phyloP scores from a whole-genome alignment of 2,113 vertebrate genomes.

The Acrocephalus arundinaceus region DNA sequence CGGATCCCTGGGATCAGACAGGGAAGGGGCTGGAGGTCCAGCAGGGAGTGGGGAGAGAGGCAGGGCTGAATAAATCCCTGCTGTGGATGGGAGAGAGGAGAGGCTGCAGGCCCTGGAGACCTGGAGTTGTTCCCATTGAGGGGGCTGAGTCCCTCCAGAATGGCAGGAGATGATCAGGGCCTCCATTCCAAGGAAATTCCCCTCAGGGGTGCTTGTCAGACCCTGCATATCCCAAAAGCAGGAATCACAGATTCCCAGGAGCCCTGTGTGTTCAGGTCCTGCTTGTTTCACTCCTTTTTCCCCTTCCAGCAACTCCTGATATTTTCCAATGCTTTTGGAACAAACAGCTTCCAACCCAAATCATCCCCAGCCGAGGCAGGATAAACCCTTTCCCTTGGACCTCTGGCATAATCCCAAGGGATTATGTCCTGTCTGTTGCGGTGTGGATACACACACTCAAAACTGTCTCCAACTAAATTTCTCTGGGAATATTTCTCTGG shows the following conservation, averaged over 20 bases:
- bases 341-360: background rate
- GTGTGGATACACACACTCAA: background rate
- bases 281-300: background rate
- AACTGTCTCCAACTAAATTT: background rate
- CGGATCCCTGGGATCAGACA: background rate
- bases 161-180: background rate
- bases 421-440: background rate
- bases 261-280: background rate
- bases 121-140: background rate
- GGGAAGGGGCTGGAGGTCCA: background rate
- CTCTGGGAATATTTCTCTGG: background rate
- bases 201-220: background rate
- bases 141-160: background rate
- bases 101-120: background rate
- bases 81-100: background rate
- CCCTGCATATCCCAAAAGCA: background rate
- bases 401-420: background rate
- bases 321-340: background rate
- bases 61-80: background rate
- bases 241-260: background rate
- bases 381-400: background rate
- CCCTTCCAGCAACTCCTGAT: background rate
- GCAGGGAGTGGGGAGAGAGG: background rate
- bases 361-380: background rate
- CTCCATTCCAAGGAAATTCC: background rate